These are phyloP conservation scores for Odontothrips loti DNA, from an alignment of 2,888 invertebrate genomes.

Conservation along the genomic window DNA sequence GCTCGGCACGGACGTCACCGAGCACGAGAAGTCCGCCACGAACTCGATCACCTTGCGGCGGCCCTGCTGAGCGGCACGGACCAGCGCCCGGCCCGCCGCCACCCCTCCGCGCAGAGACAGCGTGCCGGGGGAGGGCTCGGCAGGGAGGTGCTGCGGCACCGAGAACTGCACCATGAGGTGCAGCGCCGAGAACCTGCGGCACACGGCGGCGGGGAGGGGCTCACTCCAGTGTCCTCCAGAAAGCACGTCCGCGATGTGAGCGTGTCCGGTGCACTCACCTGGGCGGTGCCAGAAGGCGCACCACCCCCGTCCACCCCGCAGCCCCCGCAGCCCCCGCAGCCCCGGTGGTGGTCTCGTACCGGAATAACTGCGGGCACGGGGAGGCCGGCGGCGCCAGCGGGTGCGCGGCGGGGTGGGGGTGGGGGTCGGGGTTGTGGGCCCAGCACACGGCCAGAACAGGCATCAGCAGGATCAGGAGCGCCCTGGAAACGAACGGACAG, in stretches of 20 bases:
- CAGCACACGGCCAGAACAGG: background rate
- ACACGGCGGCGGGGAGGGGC: background rate
- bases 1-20: background rate
- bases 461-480: background rate
- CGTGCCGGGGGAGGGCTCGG: background rate
- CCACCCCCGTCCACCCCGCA: background rate
- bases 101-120: slow-evolving; percentile 2
- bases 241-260: background rate
- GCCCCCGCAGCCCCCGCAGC: background rate
- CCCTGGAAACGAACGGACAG: too few relatives aligned
- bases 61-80: background rate
- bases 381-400: background rate
- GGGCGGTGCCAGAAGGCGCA: background rate
- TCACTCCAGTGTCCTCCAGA: too few relatives aligned
- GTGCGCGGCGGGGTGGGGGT: background rate
- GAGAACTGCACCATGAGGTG: background rate
- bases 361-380: background rate
- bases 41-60: background rate
- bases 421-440: background rate
- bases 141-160: background rate
- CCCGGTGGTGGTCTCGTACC: background rate
- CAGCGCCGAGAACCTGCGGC: background rate
- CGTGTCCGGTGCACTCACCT: background rate
- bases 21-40: background rate
- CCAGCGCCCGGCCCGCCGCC: background rate